A percentile compares a stretch with the other conserved stretches of the same genome.
Evolutionary conservation across 2,888 invertebrate species (phyloP).

Genomic region (Nomada fucata): DNA sequence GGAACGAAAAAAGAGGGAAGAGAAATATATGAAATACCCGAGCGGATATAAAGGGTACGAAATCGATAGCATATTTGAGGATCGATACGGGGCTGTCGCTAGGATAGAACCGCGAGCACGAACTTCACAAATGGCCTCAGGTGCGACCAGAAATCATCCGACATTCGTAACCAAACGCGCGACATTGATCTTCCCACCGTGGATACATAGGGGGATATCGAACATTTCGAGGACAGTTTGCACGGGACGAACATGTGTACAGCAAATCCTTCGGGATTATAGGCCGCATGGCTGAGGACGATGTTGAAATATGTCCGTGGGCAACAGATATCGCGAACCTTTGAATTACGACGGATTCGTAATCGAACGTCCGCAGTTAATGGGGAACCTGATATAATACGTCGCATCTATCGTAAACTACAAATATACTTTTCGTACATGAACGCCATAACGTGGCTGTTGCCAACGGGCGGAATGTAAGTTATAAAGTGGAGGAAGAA

Average conservation of each 20-base stretch:
- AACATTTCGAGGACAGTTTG: constrained; percentile 81
- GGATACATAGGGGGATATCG: constrained; percentile 77
- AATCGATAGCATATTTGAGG: constrained; percentile 37
- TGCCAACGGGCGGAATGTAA: background rate
- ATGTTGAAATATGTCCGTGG: constrained; percentile 81
- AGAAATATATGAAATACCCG: constrained; percentile 33
- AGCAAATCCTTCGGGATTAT: constrained; percentile 83
- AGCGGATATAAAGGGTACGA: background rate
- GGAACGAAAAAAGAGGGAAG: background rate
- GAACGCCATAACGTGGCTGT: constrained; percentile 23
- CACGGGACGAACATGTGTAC: constrained; percentile 81
- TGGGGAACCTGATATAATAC: constrained; percentile 55
- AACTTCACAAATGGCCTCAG: constrained; percentile 78
- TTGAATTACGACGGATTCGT: constrained; percentile 78
- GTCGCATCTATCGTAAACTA: constrained; percentile 36
- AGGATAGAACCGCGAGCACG: constrained; percentile 50
- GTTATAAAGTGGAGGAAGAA: constrained; percentile 14
- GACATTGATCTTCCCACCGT: constrained; percentile 79
- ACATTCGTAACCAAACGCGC: constrained; percentile 74
- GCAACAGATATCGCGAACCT: constrained; percentile 76
- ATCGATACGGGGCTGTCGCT: constrained; percentile 54
- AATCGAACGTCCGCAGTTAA: constrained; percentile 64
- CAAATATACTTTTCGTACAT: constrained; percentile 43
- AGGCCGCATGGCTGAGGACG: constrained; percentile 74
- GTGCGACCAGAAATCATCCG: constrained; percentile 79